Percentiles rank a stretch among this genome's conserved stretches.
Evolutionary conservation across 2,888 invertebrate species (phyloP).

Genomic region (Adela reaumurella): DNA sequence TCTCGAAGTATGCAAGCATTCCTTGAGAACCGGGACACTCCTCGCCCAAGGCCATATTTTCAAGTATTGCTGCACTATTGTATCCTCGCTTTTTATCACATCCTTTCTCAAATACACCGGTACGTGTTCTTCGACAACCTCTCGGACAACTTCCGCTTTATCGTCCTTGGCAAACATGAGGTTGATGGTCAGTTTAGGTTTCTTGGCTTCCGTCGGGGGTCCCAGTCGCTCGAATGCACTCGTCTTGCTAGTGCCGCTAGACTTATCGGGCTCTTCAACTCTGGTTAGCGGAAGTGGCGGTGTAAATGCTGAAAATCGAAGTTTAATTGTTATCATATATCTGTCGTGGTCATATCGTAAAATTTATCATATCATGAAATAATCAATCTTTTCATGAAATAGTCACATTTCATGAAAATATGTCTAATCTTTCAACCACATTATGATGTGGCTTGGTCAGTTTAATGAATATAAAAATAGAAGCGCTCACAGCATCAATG

Average conservation of each 20-base stretch:
- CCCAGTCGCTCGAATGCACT: conserved; percentile 40
- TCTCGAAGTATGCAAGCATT: neutral
- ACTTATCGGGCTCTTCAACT: too few species aligned
- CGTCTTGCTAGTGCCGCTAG: conserved; percentile 22
- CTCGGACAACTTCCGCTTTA: neutral
- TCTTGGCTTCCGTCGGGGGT: conserved; percentile 28
- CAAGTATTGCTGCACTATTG: conserved; percentile 24
- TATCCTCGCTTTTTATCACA: conserved; percentile 24
- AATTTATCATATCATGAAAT: too few species aligned
- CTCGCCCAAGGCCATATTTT: conserved; percentile 34
- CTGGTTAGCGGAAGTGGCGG: too few species aligned
- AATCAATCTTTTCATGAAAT: too few species aligned
- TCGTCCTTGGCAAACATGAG: conserved; percentile 25
- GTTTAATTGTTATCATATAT: too few species aligned
- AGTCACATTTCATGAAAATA: too few species aligned
- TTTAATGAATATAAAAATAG: too few species aligned
- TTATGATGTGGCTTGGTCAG: too few species aligned
- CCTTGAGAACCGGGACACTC: conserved; percentile 12
- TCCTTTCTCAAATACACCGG: conserved; percentile 26
- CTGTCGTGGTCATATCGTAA: too few species aligned
- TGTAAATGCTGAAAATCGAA: too few species aligned
- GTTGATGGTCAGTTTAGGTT: conserved; percentile 39
- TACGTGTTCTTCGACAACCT: conserved; percentile 11
- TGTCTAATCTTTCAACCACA: too few species aligned
- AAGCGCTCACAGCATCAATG: too few species aligned